Conservation (phyloP, 1,140 invertebrate species). For the Dendrolimus kikuchii region DNA sequence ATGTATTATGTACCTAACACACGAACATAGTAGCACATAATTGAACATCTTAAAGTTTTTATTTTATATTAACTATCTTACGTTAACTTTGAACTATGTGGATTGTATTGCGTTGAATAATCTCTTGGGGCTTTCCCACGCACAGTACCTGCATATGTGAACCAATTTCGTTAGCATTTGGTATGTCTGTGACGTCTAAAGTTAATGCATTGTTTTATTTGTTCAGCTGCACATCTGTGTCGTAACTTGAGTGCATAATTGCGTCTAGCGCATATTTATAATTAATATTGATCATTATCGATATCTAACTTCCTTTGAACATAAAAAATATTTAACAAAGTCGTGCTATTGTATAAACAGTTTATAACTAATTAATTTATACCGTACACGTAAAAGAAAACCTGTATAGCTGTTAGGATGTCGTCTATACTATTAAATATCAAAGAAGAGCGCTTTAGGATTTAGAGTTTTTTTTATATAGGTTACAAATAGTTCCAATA, state of each 20-base stretch:
- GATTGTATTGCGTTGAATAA: neutral
- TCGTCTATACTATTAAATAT: too few relatives aligned
- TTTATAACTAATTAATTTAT: neutral
- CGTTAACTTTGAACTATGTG: too few relatives aligned
- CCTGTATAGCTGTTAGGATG: too few relatives aligned
- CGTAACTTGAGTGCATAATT: constrained; percentile 3
- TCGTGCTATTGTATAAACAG: neutral
- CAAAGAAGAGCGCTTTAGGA: too few relatives aligned
- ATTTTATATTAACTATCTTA: too few relatives aligned
- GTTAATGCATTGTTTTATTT: constrained; percentile 27
- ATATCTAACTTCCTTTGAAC: neutral
- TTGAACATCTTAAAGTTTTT: too few relatives aligned
- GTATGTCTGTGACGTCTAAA: constrained; percentile 32
- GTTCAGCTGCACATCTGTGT: constrained; percentile 29
- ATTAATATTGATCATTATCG: neutral
- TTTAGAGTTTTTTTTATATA: too few relatives aligned
- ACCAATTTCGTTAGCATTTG: constrained; percentile 26
- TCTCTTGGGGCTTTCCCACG: constrained; percentile 33
- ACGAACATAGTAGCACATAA: too few relatives aligned
- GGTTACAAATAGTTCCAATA: too few relatives aligned
- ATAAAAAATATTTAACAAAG: too few relatives aligned
- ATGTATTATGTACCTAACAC: too few relatives aligned
- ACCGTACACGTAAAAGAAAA: too few relatives aligned
- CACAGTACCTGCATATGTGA: constrained; percentile 42
- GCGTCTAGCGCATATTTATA: neutral